Percentiles rank a stretch among this genome's conserved stretches.
phyloP scores from a whole-genome alignment of 2,797 vertebrate genomes.

The Arrhamphus sclerolepis region DNA sequence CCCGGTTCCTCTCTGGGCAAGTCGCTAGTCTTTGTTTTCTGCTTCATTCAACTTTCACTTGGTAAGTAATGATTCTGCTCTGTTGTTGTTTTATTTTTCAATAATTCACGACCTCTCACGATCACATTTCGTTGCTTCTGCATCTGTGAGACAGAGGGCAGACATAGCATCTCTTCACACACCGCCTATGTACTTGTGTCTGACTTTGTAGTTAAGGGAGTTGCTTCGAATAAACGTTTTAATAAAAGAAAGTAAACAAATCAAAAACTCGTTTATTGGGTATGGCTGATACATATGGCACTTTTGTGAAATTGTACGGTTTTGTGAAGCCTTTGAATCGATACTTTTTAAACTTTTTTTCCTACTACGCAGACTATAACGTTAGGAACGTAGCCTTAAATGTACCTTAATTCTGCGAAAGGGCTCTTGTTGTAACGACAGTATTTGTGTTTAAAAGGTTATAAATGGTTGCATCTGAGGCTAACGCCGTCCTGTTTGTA shows the following conservation, averaged over 20 bases:
- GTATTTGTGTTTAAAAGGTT: background rate
- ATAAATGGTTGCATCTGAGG: background rate
- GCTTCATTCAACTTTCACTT: constrained; percentile 67
- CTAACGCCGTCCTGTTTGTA: background rate
- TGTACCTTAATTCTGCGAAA: no score
- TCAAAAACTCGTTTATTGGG: no score
- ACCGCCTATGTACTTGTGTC: background rate
- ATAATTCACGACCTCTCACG: constrained; percentile 12
- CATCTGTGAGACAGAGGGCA: constrained; percentile 45
- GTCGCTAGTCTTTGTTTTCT: constrained; percentile 70
- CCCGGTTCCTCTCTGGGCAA: constrained; percentile 77
- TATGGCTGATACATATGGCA: no score
- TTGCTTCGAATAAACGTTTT: background rate
- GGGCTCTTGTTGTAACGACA: no score
- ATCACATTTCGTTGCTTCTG: constrained; percentile 53
- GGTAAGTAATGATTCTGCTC: constrained; percentile 67
- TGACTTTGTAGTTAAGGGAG: constrained; percentile 3
- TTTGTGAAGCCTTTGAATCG: no score
- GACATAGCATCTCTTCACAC: constrained; percentile 56
- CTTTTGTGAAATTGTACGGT: no score
- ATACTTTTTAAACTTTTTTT: no score
- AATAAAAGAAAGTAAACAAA: no score
- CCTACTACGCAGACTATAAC: no score
- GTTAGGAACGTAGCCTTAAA: no score
- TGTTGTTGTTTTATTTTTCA: background rate